Conservation (phyloP, 1,140 invertebrate species). For the Bombyx mori region DNA sequence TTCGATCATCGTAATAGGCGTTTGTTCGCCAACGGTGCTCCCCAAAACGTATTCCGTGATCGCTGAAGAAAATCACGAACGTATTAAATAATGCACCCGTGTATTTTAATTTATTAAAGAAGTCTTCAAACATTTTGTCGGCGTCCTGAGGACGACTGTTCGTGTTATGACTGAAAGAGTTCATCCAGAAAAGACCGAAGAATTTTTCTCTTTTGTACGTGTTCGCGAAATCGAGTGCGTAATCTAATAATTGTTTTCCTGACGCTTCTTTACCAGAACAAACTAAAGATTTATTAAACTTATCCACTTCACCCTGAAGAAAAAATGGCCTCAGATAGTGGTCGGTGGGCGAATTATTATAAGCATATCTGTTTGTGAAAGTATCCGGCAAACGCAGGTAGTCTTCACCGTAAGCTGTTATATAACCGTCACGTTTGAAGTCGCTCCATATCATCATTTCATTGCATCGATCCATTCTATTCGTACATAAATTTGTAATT, state of each 20-base stretch:
- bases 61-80: constrained; percentile 84
- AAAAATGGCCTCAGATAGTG: constrained; percentile 82
- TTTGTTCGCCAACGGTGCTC: constrained; percentile 78
- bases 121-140: constrained; percentile 72
- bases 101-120: constrained; percentile 69
- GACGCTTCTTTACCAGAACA: constrained; percentile 72
- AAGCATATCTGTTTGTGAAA: constrained; percentile 46
- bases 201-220: constrained; percentile 73
- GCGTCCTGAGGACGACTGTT: constrained; percentile 74
- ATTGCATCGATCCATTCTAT: constrained; percentile 67
- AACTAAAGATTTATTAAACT: constrained; percentile 42
- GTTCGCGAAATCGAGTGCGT: constrained; percentile 74
- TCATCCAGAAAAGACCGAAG: constrained; percentile 82
- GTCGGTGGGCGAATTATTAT: constrained; percentile 74
- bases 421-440: constrained; percentile 53
- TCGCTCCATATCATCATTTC: constrained; percentile 47
- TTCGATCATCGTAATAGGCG: constrained; percentile 86
- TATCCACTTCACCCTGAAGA: constrained; percentile 67
- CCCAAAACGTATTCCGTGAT: constrained; percentile 90
- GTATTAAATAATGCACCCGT: constrained; percentile 73
- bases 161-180: constrained; percentile 78
- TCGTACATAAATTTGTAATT: constrained; percentile 67
- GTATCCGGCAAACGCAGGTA: constrained; percentile 48
- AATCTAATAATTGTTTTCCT: constrained; percentile 74
- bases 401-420: constrained; percentile 64